Conservation (phyloP, 2,888 invertebrate species). For the Auanema sp. region DNA sequence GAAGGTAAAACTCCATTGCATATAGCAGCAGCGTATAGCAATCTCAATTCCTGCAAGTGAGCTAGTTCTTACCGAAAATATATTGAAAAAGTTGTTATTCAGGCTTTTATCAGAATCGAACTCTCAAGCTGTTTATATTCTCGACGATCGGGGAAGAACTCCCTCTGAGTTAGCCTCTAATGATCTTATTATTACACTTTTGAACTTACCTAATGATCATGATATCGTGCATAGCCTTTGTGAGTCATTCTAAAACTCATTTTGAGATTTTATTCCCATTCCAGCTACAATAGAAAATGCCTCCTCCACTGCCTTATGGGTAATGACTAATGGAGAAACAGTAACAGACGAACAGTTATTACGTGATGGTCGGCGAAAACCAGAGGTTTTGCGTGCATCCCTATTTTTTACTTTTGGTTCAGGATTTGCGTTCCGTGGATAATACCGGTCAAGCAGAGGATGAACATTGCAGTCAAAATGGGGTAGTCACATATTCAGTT, state of each 20-base stretch:
- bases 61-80: too few relatives aligned
- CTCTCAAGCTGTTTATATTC: conserved; percentile 25
- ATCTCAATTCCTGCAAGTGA: conserved; percentile 15
- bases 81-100: neutral
- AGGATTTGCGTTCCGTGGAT: conserved; percentile 19
- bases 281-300: conserved; percentile 20
- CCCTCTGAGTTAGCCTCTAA: conserved; percentile 32
- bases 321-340: conserved; percentile 47
- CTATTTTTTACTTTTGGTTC: neutral
- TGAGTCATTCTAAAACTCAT: neutral
- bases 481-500: neutral
- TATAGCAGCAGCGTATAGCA: conserved; percentile 17
- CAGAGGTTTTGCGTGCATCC: conserved; percentile 14
- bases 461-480: conserved; percentile 9
- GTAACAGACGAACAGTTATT: conserved; percentile 35
- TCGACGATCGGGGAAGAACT: conserved; percentile 39
- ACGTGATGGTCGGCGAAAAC: conserved; percentile 19
- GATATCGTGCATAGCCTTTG: neutral
- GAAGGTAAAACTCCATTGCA: conserved; percentile 85
- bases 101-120: conserved; percentile 13
- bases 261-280: too few relatives aligned
- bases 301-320: conserved; percentile 48
- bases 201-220: too few relatives aligned
- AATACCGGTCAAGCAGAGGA: conserved; percentile 8
- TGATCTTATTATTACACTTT: neutral